Evolutionary conservation across 2,113 vertebrate genomes (phyloP).

Genomic region (Hippotragus niger): DNA sequence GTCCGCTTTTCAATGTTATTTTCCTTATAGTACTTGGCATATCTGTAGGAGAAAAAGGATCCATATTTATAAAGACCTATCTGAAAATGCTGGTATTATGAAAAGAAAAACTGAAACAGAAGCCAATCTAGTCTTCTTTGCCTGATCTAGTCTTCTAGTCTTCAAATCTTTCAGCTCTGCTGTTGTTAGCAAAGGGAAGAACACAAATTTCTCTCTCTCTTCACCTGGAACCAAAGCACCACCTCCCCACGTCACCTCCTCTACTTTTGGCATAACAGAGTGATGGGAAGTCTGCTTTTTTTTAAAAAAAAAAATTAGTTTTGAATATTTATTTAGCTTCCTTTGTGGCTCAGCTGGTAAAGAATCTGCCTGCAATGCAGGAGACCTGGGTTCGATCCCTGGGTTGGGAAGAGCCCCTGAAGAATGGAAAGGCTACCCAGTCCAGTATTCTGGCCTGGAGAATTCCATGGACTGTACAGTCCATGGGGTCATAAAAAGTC

Average conservation of each 20-base stretch:
- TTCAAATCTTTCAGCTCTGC: background rate
- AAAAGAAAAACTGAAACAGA: background rate
- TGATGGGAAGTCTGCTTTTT: background rate
- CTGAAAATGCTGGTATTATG: background rate
- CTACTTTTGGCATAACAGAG: background rate
- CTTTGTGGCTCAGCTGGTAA: background rate
- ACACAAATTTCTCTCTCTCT: background rate
- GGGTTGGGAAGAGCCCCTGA: background rate
- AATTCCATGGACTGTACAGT: background rate
- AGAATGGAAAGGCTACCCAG: background rate
- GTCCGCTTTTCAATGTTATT: conserved; percentile 82
- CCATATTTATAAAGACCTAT: background rate
- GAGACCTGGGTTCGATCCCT: background rate
- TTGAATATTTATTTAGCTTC: background rate
- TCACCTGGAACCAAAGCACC: background rate
- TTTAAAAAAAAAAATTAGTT: background rate
- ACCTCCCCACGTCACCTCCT: rapidly evolving
- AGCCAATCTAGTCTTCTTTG: background rate
- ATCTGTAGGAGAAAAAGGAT: conserved; percentile 75
- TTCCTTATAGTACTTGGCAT: conserved; percentile 83
- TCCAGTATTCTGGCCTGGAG: background rate
- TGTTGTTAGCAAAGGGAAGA: background rate
- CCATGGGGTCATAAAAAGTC: background rate
- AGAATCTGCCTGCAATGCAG: background rate
- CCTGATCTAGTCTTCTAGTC: background rate